Conservation (phyloP, 1,140 invertebrate genomes). For the Drosophila serrata region DNA sequence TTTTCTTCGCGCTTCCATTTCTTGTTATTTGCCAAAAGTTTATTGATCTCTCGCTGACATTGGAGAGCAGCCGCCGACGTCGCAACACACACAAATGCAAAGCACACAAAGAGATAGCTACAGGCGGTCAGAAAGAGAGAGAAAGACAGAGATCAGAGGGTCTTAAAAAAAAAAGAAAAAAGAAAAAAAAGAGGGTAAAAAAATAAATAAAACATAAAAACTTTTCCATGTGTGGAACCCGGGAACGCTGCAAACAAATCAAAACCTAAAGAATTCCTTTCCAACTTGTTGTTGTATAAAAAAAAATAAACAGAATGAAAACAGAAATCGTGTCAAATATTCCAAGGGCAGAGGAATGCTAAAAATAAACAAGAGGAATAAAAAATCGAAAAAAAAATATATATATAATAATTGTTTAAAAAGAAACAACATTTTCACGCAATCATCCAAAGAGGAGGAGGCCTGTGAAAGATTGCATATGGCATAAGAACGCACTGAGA, state of each 20-base stretch:
- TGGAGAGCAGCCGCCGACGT: constrained; percentile 33
- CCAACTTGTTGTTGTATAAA: constrained; percentile 18
- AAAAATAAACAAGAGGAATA: constrained; percentile 52
- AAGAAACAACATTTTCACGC: constrained; percentile 50
- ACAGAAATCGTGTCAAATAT: constrained; percentile 71
- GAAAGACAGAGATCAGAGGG: neutral
- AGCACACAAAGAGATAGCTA: constrained; percentile 22
- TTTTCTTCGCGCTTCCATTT: constrained; percentile 65
- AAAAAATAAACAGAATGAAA: constrained; percentile 10
- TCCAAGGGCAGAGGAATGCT: constrained; percentile 68
- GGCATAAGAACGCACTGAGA: constrained; percentile 28
- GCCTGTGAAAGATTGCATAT: constrained; percentile 68
- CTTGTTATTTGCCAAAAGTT: constrained; percentile 83
- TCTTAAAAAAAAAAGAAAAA: neutral
- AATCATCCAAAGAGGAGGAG: constrained; percentile 14
- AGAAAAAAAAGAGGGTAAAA: neutral
- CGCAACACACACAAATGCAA: constrained; percentile 20
- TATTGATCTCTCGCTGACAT: constrained; percentile 74
- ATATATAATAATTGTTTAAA: constrained; percentile 27
- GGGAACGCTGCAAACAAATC: constrained; percentile 5
- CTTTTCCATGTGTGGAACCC: constrained; percentile 24
- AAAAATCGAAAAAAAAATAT: neutral
- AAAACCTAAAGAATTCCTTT: constrained; percentile 5
- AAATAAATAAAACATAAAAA: constrained; percentile 14
- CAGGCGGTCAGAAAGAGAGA: neutral